Percentiles rank a stretch among this genome's conserved stretches.
phyloP scores from a whole-genome alignment of 1,140 invertebrate genomes.

The Vanessa atalanta region DNA sequence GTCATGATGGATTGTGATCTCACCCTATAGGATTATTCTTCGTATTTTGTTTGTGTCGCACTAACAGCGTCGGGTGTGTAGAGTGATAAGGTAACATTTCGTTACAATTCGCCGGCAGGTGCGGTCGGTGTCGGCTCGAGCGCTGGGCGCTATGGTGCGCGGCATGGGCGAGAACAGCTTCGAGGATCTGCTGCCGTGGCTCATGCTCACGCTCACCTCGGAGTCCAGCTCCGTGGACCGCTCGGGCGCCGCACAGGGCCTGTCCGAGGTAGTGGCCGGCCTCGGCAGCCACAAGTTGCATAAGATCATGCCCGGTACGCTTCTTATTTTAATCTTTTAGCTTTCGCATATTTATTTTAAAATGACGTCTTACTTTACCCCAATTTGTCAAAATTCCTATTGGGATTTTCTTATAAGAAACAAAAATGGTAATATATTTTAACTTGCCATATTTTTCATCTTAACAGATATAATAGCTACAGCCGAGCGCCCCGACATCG shows the following conservation, averaged over 20 bases:
- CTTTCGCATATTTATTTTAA: neutral
- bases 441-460: neutral
- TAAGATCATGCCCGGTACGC: slow-evolving; percentile 94
- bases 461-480: slow-evolving; percentile 94
- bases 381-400: too few relatives aligned
- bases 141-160: slow-evolving; percentile 97
- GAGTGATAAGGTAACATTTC: too few relatives aligned
- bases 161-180: slow-evolving; percentile 98
- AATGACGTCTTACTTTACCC: too few relatives aligned
- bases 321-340: too few relatives aligned
- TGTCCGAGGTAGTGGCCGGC: slow-evolving; percentile 96
- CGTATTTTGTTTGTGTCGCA: too few relatives aligned
- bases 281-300: slow-evolving; percentile 97
- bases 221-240: slow-evolving; percentile 97
- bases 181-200: slow-evolving; percentile 97
- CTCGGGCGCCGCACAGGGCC: slow-evolving; percentile 98
- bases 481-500: slow-evolving; percentile 95
- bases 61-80: neutral
- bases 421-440: neutral
- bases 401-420: too few relatives aligned
- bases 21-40: too few relatives aligned
- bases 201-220: slow-evolving; percentile 99
- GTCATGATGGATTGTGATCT: neutral
- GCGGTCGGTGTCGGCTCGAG: slow-evolving; percentile 94
- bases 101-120: slow-evolving; percentile 77